These are phyloP conservation scores for Manduca sexta DNA, from an alignment of 1,140 invertebrate species.

Conservation along the genomic window DNA sequence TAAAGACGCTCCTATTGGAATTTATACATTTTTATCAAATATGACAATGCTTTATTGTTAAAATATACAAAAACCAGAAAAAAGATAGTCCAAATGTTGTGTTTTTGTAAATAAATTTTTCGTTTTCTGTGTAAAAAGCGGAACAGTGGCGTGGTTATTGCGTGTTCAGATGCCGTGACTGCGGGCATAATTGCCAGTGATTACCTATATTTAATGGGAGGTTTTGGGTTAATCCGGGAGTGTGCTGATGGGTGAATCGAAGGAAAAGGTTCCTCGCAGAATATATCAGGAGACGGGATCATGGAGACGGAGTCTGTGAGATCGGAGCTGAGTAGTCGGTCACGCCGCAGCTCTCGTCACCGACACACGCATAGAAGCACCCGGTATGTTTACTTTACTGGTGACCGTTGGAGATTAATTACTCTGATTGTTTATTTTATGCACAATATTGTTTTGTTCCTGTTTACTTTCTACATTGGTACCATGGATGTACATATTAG, in stretches of 20 bases:
- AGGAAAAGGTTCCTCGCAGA: not conserved
- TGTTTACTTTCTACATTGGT: too few species aligned
- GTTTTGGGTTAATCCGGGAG: constrained; percentile 40
- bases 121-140: constrained; percentile 23
- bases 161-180: constrained; percentile 18
- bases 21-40: constrained; percentile 46
- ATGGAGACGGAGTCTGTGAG: constrained; percentile 79
- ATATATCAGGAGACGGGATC: not conserved
- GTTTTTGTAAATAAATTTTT: constrained; percentile 7
- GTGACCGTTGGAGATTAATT: too few species aligned
- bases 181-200: constrained; percentile 32
- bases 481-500: too few species aligned
- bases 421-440: too few species aligned
- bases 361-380: constrained; percentile 76
- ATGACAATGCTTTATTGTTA: constrained; percentile 43
- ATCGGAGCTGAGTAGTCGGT: constrained; percentile 76
- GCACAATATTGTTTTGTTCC: too few species aligned
- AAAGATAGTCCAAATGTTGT: too few species aligned
- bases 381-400: constrained; percentile 58
- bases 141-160: constrained; percentile 23
- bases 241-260: constrained; percentile 42
- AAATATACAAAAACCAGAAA: too few species aligned
- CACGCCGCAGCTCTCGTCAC: constrained; percentile 74
- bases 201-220: constrained; percentile 43
- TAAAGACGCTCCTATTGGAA: constrained; percentile 55